phyloP scores from a whole-genome alignment of 2,113 vertebrate species.

The Vidua chalybeata region DNA sequence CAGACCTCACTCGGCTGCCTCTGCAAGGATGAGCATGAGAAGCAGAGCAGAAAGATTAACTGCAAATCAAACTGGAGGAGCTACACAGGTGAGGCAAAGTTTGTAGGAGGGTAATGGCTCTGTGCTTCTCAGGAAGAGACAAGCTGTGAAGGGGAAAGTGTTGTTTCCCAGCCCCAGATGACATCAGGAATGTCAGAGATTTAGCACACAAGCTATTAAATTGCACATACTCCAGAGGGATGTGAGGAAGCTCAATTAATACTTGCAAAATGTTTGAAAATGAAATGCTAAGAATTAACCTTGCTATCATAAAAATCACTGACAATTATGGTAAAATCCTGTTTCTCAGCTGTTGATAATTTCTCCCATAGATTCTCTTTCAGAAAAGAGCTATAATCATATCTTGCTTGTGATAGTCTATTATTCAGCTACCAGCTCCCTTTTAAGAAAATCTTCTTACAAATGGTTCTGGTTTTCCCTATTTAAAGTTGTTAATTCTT shows the following conservation, averaged over 20 bases:
- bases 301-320: not conserved
- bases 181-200: not conserved
- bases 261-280: not conserved
- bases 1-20: not conserved
- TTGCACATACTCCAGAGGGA: not conserved
- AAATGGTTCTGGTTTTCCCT: not conserved
- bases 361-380: not conserved
- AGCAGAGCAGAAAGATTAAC: slow-evolving; percentile 32
- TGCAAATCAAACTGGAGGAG: not conserved
- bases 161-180: not conserved
- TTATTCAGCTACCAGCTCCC: not conserved
- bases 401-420: not conserved
- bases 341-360: not conserved
- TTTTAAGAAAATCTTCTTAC: not conserved
- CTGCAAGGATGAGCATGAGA: not conserved
- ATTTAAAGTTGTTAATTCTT: not conserved
- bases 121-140: not conserved
- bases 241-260: not conserved
- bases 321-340: not conserved
- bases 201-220: not conserved
- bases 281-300: not conserved
- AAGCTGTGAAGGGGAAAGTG: not conserved
- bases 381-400: not conserved
- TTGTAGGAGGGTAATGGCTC: slow-evolving; percentile 4
- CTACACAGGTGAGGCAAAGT: slow-evolving; percentile 24